A percentile compares a stretch with the other conserved stretches of the same genome.
Evolutionary conservation across 2,113 vertebrate genomes (phyloP).

Genomic region (Corythornis madagascariensis): DNA sequence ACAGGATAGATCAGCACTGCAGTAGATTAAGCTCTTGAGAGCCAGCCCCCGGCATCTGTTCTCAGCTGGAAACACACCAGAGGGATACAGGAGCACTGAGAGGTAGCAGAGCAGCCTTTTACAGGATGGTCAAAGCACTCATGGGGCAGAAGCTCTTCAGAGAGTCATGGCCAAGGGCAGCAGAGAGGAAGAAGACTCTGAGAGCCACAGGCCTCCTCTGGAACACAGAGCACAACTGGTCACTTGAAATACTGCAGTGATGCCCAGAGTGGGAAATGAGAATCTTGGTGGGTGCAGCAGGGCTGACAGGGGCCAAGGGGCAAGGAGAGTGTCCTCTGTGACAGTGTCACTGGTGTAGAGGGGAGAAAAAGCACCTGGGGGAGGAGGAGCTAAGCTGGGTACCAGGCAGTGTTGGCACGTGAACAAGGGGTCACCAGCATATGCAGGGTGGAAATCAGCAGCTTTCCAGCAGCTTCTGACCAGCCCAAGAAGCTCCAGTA

Average conservation of each 20-base stretch:
- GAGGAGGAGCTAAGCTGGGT: not conserved
- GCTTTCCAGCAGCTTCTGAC: not conserved
- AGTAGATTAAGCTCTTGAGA: not conserved
- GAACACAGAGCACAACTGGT: rapidly evolving
- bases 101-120: not conserved
- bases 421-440: not conserved
- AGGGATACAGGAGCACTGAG: not conserved
- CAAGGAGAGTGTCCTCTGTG: not conserved
- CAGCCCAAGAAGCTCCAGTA: not conserved
- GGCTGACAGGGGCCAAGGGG: rapidly evolving
- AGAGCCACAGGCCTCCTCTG: not conserved
- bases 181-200: not conserved
- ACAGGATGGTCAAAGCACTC: not conserved
- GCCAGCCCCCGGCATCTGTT: not conserved
- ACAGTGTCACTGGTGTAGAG: not conserved
- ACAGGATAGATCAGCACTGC: not conserved
- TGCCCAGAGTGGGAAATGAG: not conserved
- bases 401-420: not conserved
- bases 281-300: not conserved
- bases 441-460: not conserved
- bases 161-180: not conserved
- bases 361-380: not conserved
- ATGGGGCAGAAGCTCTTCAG: not conserved
- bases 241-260: not conserved
- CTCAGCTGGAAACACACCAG: not conserved